Percentiles rank a stretch among this genome's conserved stretches.
phyloP scores from a whole-genome alignment of 1,140 invertebrate species.

The Tigriopus japonicus region DNA sequence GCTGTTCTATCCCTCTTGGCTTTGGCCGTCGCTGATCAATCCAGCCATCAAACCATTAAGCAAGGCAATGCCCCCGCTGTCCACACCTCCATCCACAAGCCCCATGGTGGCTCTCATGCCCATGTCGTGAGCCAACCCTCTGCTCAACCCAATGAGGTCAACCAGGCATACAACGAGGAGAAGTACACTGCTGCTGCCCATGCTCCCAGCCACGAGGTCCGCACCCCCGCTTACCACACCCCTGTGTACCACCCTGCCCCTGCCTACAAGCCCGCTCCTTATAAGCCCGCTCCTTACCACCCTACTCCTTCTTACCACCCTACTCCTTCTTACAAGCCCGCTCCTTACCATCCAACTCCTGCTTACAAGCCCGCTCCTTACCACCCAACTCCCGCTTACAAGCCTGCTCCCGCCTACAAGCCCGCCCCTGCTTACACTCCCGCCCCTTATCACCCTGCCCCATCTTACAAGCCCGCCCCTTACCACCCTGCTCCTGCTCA shows the following conservation, averaged over 20 bases:
- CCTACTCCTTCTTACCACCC: too few relatives aligned
- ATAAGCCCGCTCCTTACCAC: neutral
- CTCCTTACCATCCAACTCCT: slow-evolving; percentile 13
- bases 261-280: neutral
- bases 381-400: slow-evolving; percentile 12
- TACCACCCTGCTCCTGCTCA: neutral
- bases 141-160: neutral
- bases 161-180: neutral
- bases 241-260: neutral
- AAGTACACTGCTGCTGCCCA: neutral
- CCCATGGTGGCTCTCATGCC: neutral
- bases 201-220: neutral
- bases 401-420: neutral
- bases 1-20: slow-evolving; percentile 6
- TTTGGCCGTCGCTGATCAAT: slow-evolving; percentile 5
- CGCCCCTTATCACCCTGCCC: slow-evolving; percentile 11
- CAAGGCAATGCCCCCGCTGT: slow-evolving; percentile 1
- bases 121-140: neutral
- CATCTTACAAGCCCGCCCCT: slow-evolving; percentile 8
- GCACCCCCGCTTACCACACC: neutral
- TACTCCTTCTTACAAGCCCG: neutral
- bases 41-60: slow-evolving; percentile 8
- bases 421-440: slow-evolving; percentile 4
- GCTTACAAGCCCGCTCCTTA: slow-evolving; percentile 12
- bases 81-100: neutral